Conservation (phyloP, 2,797 vertebrate genomes). For the Aselliscus stoliczkanus region DNA sequence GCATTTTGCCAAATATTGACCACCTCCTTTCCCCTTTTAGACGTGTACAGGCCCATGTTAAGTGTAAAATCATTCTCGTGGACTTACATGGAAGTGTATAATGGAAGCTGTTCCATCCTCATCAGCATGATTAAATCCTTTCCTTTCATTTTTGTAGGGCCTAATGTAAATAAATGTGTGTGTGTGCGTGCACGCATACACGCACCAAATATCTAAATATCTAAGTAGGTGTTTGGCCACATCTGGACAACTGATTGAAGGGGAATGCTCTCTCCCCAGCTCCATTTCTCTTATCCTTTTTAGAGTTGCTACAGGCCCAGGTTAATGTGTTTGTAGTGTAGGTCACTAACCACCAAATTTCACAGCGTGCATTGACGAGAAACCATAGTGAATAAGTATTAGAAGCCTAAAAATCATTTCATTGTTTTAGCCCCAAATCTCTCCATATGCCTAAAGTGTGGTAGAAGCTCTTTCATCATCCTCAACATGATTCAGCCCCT, state of each 20-base stretch:
- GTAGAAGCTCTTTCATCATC: not conserved
- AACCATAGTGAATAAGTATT: not conserved
- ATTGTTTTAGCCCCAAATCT: not conserved
- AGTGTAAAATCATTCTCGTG: not conserved
- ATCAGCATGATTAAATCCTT: not conserved
- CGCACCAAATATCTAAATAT: constrained; percentile 45
- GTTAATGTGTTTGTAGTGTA: not conserved
- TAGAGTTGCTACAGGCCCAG: not conserved
- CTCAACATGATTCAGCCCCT: not conserved
- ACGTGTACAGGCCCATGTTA: not conserved
- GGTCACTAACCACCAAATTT: not conserved
- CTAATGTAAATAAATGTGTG: not conserved
- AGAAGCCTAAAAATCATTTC: not conserved
- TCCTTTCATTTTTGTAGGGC: not conserved
- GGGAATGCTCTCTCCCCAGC: constrained; percentile 25
- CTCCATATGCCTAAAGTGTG: not conserved
- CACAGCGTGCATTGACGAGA: not conserved
- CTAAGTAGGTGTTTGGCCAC: constrained; percentile 54
- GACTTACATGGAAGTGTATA: not conserved
- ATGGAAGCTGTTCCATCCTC: not conserved
- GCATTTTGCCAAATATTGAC: constrained; percentile 29
- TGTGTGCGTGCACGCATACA: too few species aligned
- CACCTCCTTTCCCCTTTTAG: not conserved
- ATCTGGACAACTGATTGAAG: constrained; percentile 69
- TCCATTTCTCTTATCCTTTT: constrained; percentile 17